A percentile compares a stretch with the other conserved stretches of the same genome.
Evolutionary conservation across 1,140 invertebrate genomes (phyloP).

Genomic region (Parasteatoda tepidariorum): DNA sequence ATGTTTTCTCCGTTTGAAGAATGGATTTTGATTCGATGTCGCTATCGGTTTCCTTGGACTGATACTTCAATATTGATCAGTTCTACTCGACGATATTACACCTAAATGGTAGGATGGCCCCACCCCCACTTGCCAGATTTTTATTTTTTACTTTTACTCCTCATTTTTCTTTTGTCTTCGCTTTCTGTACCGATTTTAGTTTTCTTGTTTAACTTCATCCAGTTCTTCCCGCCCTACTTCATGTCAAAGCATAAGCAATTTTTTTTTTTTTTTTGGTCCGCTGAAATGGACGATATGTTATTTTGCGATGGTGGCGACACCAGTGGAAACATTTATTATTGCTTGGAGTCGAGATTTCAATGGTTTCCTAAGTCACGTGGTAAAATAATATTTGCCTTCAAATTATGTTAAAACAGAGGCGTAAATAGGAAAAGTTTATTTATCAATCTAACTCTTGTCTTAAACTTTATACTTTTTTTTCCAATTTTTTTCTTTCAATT

Average conservation of each 20-base stretch:
- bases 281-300: neutral
- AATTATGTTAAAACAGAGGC: no score
- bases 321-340: no score
- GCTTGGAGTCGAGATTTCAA: no score
- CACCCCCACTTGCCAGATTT: neutral
- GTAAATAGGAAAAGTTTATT: no score
- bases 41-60: conserved; percentile 57
- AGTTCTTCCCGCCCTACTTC: no score
- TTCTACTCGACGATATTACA: conserved; percentile 49
- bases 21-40: conserved; percentile 59
- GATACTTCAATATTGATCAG: conserved; percentile 58
- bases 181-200: conserved; percentile 45
- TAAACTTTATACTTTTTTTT: no score
- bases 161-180: neutral
- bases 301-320: neutral
- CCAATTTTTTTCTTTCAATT: no score
- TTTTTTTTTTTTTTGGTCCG: neutral
- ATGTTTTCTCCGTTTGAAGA: conserved; percentile 60
- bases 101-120: conserved; percentile 43
- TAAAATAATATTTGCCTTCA: no score
- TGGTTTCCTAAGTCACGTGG: no score
- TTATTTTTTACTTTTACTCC: neutral
- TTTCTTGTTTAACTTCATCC: conserved; percentile 7
- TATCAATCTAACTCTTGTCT: no score
- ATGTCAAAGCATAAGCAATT: neutral